A percentile compares a stretch with the other conserved stretches of the same genome.
These are phyloP conservation scores for Lophius americanus DNA, from an alignment of 2,797 vertebrate species.

Conservation along the genomic window DNA sequence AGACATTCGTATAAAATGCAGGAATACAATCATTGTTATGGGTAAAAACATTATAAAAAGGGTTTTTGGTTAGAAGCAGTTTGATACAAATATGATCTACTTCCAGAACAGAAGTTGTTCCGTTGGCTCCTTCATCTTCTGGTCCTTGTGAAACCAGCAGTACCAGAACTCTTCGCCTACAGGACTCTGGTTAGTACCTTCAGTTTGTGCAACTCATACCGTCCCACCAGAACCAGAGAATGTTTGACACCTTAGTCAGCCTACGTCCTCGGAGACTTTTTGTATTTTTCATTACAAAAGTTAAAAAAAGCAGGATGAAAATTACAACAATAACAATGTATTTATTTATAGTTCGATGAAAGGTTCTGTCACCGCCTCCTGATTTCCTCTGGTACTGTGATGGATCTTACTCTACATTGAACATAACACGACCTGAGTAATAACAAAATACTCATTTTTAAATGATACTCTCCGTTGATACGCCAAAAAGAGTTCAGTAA, in stretches of 20 bases:
- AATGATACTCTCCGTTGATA: too few species aligned
- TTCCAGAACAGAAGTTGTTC: constrained; percentile 52
- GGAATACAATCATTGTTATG: constrained; percentile 53
- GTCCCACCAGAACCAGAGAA: constrained; percentile 26
- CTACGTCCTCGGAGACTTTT: background rate
- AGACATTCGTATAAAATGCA: constrained; percentile 73
- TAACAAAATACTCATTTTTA: too few species aligned
- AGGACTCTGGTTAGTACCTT: constrained; percentile 65
- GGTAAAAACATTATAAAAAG: constrained; percentile 51
- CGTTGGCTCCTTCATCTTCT: constrained; percentile 65
- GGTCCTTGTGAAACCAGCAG: constrained; percentile 32
- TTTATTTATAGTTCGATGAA: too few species aligned
- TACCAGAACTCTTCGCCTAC: constrained; percentile 41
- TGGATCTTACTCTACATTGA: too few species aligned
- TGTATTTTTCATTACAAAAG: background rate
- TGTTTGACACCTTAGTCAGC: constrained; percentile 4
- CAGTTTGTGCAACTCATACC: constrained; percentile 55
- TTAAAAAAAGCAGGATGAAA: background rate
- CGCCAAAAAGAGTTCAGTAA: too few species aligned
- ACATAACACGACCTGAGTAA: too few species aligned
- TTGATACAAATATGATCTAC: constrained; percentile 38
- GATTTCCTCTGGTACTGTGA: too few species aligned
- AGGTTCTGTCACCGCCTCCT: too few species aligned
- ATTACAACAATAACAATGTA: background rate
- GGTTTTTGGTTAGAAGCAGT: constrained; percentile 54